A percentile compares a stretch with the other conserved stretches of the same genome.
phyloP scores from a whole-genome alignment of 2,888 invertebrate species.

The Danaus chrysippus region DNA sequence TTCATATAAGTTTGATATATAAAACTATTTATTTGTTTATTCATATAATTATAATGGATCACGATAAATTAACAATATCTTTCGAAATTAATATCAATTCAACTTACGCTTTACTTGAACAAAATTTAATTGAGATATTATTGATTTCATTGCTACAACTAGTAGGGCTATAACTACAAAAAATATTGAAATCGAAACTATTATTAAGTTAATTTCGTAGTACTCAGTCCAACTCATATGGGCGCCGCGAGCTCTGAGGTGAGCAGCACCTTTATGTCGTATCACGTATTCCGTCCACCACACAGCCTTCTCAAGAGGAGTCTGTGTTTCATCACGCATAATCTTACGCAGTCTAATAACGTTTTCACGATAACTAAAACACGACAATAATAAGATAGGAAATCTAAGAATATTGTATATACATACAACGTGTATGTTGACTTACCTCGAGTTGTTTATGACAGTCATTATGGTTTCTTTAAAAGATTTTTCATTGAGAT shows the following conservation, averaged over 20 bases:
- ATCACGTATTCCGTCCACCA: conserved; percentile 35
- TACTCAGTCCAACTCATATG: conserved; percentile 28
- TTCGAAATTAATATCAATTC: no score
- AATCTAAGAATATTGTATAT: conserved; percentile 28
- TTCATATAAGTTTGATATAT: no score
- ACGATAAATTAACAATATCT: no score
- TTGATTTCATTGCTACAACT: background rate
- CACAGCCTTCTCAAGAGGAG: conserved; percentile 28
- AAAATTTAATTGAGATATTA: background rate
- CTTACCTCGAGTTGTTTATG: conserved; percentile 36
- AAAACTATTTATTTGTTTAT: no score
- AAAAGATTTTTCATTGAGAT: conserved; percentile 38
- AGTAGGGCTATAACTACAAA: background rate
- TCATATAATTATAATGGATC: no score
- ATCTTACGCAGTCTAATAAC: conserved; percentile 23
- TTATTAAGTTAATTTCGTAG: conserved; percentile 30
- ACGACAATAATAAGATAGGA: conserved; percentile 7
- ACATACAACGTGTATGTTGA: conserved; percentile 19
- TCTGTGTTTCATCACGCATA: conserved; percentile 30
- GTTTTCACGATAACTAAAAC: conserved; percentile 29
- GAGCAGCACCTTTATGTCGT: conserved; percentile 27
- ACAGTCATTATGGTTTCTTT: conserved; percentile 36
- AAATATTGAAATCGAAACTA: background rate
- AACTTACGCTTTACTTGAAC: no score
- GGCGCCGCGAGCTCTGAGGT: conserved; percentile 30